Evolutionary conservation across 2,113 vertebrate species (phyloP).

Genomic region (pig (Sus scrofa)): T2T-Sscrofa CM000830.6:11061001-11061500

Average conservation of each 20-base stretch:
- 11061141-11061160: neutral
- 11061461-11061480: constrained; percentile 53
- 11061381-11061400: constrained; percentile 44
- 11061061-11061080: neutral
- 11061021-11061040: neutral
- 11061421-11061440: constrained; percentile 46
- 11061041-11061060: neutral
- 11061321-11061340: neutral
- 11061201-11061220: constrained; percentile 37
- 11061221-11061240: constrained; percentile 36
- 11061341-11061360: constrained; percentile 48
- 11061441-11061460: constrained; percentile 61
- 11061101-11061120: neutral
- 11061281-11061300: neutral
- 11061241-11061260: neutral
- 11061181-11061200: neutral
- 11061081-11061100: neutral
- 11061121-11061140: neutral
- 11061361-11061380: constrained; percentile 19
- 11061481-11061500: neutral
- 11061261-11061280: neutral
- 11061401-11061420: constrained; percentile 55
- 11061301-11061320: neutral
- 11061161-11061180: neutral
- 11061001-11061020: neutral